Percentiles rank a stretch among this genome's conserved stretches.
Conservation (phyloP, 1,140 invertebrate species). For the Drosophila sucinea region DNA sequence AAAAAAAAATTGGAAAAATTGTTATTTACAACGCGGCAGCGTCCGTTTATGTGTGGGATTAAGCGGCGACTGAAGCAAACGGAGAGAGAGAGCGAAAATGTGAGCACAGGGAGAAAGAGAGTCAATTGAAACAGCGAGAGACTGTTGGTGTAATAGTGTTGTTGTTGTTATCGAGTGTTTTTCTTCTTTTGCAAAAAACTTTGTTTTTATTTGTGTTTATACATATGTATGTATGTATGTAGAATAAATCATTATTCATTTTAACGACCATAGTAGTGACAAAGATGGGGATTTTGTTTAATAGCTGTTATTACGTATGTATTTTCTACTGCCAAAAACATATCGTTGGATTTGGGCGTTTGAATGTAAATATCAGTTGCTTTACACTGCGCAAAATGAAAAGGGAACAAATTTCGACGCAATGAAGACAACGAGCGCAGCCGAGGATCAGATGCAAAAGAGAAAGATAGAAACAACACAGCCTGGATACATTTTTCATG, state of each 20-base stretch:
- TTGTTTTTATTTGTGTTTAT: conserved; percentile 31
- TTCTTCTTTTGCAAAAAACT: conserved; percentile 48
- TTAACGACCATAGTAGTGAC: conserved; percentile 44
- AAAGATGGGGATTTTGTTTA: conserved; percentile 44
- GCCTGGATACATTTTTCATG: too few species aligned
- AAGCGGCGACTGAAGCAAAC: conserved; percentile 56
- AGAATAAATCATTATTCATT: conserved; percentile 61
- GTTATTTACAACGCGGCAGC: conserved; percentile 60
- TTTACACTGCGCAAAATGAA: too few species aligned
- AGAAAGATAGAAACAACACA: too few species aligned
- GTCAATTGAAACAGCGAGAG: conserved; percentile 65
- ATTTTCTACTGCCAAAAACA: conserved; percentile 33
- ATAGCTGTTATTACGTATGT: conserved; percentile 70
- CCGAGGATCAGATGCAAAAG: too few species aligned
- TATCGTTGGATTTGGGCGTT: too few species aligned
- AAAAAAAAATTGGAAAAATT: conserved; percentile 33
- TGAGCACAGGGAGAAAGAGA: conserved; percentile 7
- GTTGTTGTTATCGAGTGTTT: conserved; percentile 38
- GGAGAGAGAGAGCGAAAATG: neutral
- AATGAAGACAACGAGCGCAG: too few species aligned
- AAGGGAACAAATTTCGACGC: too few species aligned
- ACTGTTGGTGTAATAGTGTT: conserved; percentile 33
- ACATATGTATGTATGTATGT: conserved; percentile 11
- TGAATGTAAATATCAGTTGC: too few species aligned
- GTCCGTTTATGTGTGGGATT: conserved; percentile 61